A percentile compares a stretch with the other conserved stretches of the same genome.
Evolutionary conservation across 2,888 invertebrate genomes (phyloP).

Genomic region (Strigamia maritima): DNA sequence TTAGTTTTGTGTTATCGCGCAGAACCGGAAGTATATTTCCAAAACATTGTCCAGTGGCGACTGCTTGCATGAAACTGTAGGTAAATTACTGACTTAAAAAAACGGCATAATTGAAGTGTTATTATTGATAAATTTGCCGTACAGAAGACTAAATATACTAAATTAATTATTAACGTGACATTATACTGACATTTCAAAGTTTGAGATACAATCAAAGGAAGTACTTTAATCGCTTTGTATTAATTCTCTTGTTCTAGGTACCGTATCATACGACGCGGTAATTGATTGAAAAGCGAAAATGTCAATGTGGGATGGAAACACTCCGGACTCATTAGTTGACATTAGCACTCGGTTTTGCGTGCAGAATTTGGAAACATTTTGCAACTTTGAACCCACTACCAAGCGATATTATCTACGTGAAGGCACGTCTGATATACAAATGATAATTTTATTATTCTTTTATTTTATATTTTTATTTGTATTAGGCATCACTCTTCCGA

Average conservation of each 20-base stretch:
- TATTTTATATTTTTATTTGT: background rate
- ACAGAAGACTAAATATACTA: background rate
- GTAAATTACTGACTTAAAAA: no score
- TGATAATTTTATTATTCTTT: no score
- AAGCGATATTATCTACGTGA: slow-evolving; percentile 59
- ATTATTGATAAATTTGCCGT: no score
- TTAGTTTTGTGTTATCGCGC: background rate
- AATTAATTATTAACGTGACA: background rate
- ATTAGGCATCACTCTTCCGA: slow-evolving; percentile 60
- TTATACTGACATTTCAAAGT: no score
- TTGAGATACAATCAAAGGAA: no score
- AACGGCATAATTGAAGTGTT: no score
- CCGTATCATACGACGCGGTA: background rate
- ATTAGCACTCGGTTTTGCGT: slow-evolving; percentile 57
- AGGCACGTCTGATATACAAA: background rate
- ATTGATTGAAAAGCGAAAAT: background rate
- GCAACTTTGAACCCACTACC: slow-evolving; percentile 55
- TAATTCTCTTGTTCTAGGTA: background rate
- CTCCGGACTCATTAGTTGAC: slow-evolving; percentile 63
- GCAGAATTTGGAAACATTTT: slow-evolving; percentile 63
- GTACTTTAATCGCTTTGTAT: background rate
- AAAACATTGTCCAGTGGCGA: background rate
- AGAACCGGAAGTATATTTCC: background rate
- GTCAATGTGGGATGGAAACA: slow-evolving; percentile 45
- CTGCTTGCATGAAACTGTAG: no score